Percentiles rank a stretch among this genome's conserved stretches.
These are phyloP conservation scores for Habrosyne pyritoides DNA, from an alignment of 2,888 invertebrate species.

Conservation along the genomic window DNA sequence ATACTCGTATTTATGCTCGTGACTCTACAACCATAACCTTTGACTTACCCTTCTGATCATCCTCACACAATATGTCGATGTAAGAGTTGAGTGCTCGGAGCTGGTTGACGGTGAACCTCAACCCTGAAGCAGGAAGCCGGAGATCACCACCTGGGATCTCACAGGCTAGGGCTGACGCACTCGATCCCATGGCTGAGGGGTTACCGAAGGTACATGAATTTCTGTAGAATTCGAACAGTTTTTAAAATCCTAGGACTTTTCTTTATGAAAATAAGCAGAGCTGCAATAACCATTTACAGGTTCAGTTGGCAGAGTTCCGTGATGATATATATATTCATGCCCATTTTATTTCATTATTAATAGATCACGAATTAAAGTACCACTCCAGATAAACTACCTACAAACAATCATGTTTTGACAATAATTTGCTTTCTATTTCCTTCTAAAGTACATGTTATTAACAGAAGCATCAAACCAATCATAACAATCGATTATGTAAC, in stretches of 20 bases:
- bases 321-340: too few relatives aligned
- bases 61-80: constrained; percentile 64
- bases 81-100: constrained; percentile 66
- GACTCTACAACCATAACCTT: too few relatives aligned
- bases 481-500: constrained; percentile 42
- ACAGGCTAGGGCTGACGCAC: constrained; percentile 56
- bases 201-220: not conserved
- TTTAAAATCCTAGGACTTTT: too few relatives aligned
- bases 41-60: constrained; percentile 67
- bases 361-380: too few relatives aligned
- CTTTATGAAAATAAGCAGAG: too few relatives aligned
- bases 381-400: too few relatives aligned
- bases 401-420: not conserved
- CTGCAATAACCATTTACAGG: too few relatives aligned
- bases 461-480: constrained; percentile 24
- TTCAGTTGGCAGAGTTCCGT: too few relatives aligned
- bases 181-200: constrained; percentile 63
- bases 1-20: too few relatives aligned
- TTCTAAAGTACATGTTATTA: constrained; percentile 17
- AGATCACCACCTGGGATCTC: constrained; percentile 71
- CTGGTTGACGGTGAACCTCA: constrained; percentile 66
- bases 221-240: too few relatives aligned
- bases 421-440: not conserved
- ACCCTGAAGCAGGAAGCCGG: constrained; percentile 64
- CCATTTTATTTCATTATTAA: too few relatives aligned